Base-by-base conservation (phyloP, 2,888 invertebrate genomes). In the Nemoura dubitans region DNA sequence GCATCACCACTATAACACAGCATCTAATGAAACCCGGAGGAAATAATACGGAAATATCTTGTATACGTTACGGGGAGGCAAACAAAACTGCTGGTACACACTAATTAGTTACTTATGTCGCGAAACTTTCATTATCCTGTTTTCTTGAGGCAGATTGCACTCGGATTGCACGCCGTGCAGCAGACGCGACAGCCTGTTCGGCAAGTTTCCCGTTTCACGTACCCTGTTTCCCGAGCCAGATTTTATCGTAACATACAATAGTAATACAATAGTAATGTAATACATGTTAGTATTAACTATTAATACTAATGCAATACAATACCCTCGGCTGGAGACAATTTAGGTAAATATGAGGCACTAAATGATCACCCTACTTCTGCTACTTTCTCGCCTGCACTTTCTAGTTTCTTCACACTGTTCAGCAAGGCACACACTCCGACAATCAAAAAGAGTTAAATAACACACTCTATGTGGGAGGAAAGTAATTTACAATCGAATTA, bases 31-130 rank as follows among this genome's bases (percentile, higher is more conserved):
- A 59, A 59, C 3, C 59, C 21, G 21, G 21, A 59, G 59, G 14
- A 59, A 59, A 59, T 59, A 59, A 59, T 59, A 59, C 59, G 59
- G 59, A 59, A 59, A 59, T 59, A 16, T 59, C 59, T 59, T 59
- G 59, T 59, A 59, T 59, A 59, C 59, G 16, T 59, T 7, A 59
- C 59, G 14, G 21, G 59, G 59, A 59, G 1, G 16, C 21, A 59
- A 59, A 59, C 59, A 59, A 59, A 59, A 14, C 59, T 59, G 59
- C 10, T 59, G 21, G 36, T 21, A 21, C 59, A 59, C 59, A 59
- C 59, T 59, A 59, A 59, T 59, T 59, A 59, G 59, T 59, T 16
- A 59, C 59, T 59, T 59, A 59, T 59, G 59, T 59, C 59, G 14
- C 59, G 59, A 14, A 59, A 59, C 59, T 59, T 59, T 59, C 59